A percentile compares a stretch with the other conserved stretches of the same genome.
These are phyloP conservation scores for Pipistrellus nathusii DNA, from an alignment of 2,797 vertebrate genomes.

Conservation along the genomic window DNA sequence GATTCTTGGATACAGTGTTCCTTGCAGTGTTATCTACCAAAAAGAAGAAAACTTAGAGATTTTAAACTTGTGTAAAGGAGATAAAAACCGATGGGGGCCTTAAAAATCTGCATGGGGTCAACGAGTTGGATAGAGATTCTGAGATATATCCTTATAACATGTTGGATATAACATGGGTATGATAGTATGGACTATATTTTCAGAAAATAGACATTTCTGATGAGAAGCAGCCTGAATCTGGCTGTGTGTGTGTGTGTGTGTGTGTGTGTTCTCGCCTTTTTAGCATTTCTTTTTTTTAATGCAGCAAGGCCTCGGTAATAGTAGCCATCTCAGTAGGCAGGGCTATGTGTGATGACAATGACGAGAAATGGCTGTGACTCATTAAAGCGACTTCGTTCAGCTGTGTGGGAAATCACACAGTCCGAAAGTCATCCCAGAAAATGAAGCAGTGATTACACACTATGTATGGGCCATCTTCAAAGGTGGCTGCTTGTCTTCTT, in stretches of 20 bases:
- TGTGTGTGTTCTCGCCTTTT: not conserved
- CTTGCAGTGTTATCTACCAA: constrained; percentile 63
- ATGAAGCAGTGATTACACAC: not conserved
- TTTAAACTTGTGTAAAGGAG: constrained; percentile 9
- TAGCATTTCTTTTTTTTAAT: not conserved
- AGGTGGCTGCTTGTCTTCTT: not conserved
- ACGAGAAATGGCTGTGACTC: constrained; percentile 31
- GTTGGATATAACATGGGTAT: not conserved
- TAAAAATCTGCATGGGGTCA: not conserved
- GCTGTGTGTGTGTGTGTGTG: not conserved
- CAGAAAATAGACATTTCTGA: constrained; percentile 7
- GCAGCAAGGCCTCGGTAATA: not conserved
- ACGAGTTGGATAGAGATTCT: not conserved
- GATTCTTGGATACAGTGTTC: constrained; percentile 14
- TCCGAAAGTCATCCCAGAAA: constrained; percentile 22
- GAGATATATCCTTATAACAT: not conserved
- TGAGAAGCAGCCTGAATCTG: not conserved
- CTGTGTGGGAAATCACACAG: constrained; percentile 18
- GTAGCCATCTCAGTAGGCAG: not conserved
- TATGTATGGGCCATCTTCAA: not conserved
- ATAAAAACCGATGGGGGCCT: not conserved
- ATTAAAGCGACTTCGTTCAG: constrained; percentile 10
- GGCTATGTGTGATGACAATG: not conserved
- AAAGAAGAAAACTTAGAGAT: constrained; percentile 25
- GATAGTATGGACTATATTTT: not conserved